Percentiles rank a stretch among this genome's conserved stretches.
phyloP scores from a whole-genome alignment of 1,140 invertebrate genomes.

The Plectrocnemia conspersa region DNA sequence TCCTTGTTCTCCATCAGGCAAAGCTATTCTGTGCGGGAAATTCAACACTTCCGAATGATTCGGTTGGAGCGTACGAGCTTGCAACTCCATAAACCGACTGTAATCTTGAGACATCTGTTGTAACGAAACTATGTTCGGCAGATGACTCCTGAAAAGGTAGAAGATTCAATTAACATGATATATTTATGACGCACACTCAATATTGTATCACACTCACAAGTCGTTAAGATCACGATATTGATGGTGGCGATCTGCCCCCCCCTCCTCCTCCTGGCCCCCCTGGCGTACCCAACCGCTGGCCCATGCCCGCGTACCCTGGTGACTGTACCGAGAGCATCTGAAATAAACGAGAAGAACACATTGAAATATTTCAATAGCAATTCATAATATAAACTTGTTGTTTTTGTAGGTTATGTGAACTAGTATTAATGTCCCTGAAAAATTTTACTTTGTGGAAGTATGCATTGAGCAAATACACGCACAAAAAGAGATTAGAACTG shows the following conservation, averaged over 20 bases:
- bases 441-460: no score
- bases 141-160: constrained; percentile 12
- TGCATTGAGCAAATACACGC: no score
- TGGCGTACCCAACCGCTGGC: constrained; percentile 61
- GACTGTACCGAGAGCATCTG: constrained; percentile 64
- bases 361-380: not conserved
- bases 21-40: constrained; percentile 55
- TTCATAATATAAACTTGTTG: no score
- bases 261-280: constrained; percentile 51
- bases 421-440: no score
- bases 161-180: constrained; percentile 4
- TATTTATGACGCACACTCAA: not conserved
- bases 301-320: constrained; percentile 62
- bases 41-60: constrained; percentile 51
- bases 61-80: constrained; percentile 45
- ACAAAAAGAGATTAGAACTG: no score
- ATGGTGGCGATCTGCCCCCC: constrained; percentile 30
- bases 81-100: constrained; percentile 47
- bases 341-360: constrained; percentile 36
- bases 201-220: constrained; percentile 28
- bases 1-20: constrained; percentile 58
- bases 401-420: no score
- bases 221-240: constrained; percentile 26
- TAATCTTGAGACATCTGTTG: constrained; percentile 47
- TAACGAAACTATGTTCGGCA: constrained; percentile 23